phyloP scores from a whole-genome alignment of 2,797 vertebrate genomes.

The Lates japonicus region DNA sequence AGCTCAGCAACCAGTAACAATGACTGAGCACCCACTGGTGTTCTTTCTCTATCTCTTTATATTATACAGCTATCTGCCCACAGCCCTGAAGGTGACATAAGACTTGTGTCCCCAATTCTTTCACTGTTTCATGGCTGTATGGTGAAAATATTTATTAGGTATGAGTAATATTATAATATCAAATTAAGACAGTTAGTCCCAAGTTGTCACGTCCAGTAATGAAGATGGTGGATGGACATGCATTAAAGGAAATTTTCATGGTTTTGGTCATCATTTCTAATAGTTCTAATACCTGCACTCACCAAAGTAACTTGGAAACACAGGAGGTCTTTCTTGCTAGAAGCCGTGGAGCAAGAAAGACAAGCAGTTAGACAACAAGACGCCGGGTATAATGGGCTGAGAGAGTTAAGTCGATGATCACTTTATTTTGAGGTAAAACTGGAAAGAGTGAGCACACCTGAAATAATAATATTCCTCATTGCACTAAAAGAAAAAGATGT shows the following conservation, averaged over 20 bases:
- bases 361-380: conserved; percentile 3
- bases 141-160: conserved; percentile 1
- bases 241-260: background rate
- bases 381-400: background rate
- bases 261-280: background rate
- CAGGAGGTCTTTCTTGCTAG: background rate
- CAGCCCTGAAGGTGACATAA: conserved; percentile 33
- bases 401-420: background rate
- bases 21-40: conserved; percentile 65
- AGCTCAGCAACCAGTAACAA: conserved; percentile 56
- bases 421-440: background rate
- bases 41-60: conserved; percentile 69
- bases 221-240: background rate
- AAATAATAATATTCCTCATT: background rate
- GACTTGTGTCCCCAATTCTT: conserved; percentile 31
- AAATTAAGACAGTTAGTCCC: background rate
- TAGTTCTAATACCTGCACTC: background rate
- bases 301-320: background rate
- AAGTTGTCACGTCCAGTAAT: background rate
- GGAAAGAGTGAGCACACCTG: background rate
- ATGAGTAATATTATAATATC: background rate
- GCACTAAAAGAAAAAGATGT: background rate
- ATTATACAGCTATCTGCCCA: conserved; percentile 70
- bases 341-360: conserved; percentile 10
- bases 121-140: conserved; percentile 15